Percentiles rank a stretch among this genome's conserved stretches.
Conservation (phyloP, 2,113 vertebrate species). For the Haliaeetus leucogaster region DNA sequence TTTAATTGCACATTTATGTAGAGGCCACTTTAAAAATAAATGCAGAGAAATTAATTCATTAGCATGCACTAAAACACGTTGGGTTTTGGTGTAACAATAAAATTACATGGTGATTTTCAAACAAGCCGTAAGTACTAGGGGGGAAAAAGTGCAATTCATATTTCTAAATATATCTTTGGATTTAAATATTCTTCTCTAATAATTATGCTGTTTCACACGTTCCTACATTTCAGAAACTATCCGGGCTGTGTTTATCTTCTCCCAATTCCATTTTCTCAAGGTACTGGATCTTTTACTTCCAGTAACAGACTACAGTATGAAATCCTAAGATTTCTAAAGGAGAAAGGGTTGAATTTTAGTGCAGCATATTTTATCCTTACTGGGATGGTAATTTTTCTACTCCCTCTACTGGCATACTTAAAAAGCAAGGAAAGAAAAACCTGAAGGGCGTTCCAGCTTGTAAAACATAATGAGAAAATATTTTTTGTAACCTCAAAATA, state of each 20-base stretch:
- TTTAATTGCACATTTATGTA: not conserved
- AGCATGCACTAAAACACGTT: not conserved
- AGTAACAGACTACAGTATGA: not conserved
- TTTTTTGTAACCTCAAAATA: not conserved
- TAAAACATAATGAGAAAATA: not conserved
- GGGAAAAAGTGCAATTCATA: not conserved
- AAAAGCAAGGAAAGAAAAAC: not conserved
- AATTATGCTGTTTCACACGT: not conserved
- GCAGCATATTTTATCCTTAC: not conserved
- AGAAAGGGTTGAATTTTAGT: not conserved
- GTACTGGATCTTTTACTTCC: not conserved
- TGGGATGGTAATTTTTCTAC: not conserved
- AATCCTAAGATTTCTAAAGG: not conserved
- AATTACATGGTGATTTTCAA: not conserved
- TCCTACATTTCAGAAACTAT: not conserved
- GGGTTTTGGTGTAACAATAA: not conserved
- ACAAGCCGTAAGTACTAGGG: fast-evolving
- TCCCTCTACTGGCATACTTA: conserved; percentile 22
- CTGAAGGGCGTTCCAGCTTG: not conserved
- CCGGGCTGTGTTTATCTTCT: not conserved
- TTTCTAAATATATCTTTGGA: not conserved
- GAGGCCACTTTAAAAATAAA: not conserved
- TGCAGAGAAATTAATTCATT: not conserved
- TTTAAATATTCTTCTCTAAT: not conserved
- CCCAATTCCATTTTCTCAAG: not conserved